Percentiles rank a stretch among this genome's conserved stretches.
These are phyloP conservation scores for Melanophora roralis DNA, from an alignment of 2,888 invertebrate species.

Conservation along the genomic window DNA sequence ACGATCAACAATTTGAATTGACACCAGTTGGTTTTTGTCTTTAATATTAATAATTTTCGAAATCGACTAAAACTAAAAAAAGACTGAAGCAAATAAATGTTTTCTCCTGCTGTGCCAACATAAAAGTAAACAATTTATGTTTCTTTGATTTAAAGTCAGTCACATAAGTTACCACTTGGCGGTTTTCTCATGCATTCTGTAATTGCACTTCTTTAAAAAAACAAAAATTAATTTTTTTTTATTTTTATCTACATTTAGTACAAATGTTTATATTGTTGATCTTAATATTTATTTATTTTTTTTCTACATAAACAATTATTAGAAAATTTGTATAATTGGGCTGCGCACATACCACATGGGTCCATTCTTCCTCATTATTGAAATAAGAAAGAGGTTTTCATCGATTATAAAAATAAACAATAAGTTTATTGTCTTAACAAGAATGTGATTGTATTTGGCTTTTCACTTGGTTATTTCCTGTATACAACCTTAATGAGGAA, in stretches of 20 bases:
- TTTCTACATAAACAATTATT: conserved; percentile 46
- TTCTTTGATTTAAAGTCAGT: conserved; percentile 8
- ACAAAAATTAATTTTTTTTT: background rate
- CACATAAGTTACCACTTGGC: conserved; percentile 1
- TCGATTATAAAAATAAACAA: conserved; percentile 59
- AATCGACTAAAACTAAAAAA: conserved; percentile 1
- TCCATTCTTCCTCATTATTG: conserved; percentile 20
- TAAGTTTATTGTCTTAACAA: conserved; percentile 52
- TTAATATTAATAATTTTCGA: conserved; percentile 47
- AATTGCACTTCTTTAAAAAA: conserved; percentile 41
- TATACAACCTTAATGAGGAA: conserved; percentile 41
- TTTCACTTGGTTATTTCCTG: conserved; percentile 49
- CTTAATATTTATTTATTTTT: conserved; percentile 2
- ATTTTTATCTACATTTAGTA: conserved; percentile 3
- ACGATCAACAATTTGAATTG: background rate
- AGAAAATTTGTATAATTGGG: conserved; percentile 38
- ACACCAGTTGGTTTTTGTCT: conserved; percentile 58
- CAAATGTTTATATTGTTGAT: conserved; percentile 53
- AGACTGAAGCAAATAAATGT: conserved; percentile 33
- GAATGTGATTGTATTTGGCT: conserved; percentile 24
- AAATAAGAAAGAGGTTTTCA: conserved; percentile 41
- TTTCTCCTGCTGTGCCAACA: conserved; percentile 61
- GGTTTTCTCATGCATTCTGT: conserved; percentile 16
- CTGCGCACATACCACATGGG: conserved; percentile 31
- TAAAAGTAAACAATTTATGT: conserved; percentile 53